A percentile compares a stretch with the other conserved stretches of the same genome.
These are phyloP conservation scores for Battus philenor DNA, from an alignment of 1,140 invertebrate genomes.

Conservation along the genomic window DNA sequence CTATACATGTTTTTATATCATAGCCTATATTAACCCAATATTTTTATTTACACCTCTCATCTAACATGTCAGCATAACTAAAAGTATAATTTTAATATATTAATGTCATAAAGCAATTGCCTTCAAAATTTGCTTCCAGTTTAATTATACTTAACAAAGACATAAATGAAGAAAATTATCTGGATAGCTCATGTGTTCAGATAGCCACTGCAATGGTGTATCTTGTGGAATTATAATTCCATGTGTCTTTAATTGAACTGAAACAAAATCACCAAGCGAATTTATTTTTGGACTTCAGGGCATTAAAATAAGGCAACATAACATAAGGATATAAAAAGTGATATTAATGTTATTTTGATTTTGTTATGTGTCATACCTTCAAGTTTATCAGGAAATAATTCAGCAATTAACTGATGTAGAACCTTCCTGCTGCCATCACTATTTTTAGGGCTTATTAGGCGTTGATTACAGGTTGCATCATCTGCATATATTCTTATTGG, in stretches of 20 bases:
- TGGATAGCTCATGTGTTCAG: conserved; percentile 97
- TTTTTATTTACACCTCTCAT: too few species aligned
- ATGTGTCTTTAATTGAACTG: conserved; percentile 90
- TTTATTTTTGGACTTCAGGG: too few species aligned
- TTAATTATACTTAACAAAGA: conserved; percentile 60
- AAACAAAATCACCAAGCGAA: conserved; percentile 63
- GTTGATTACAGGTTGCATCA: conserved; percentile 85
- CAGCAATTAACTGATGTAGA: conserved; percentile 82
- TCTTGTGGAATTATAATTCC: conserved; percentile 91
- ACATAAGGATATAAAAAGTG: too few species aligned
- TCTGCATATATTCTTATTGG: conserved; percentile 93
- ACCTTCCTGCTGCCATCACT: conserved; percentile 86
- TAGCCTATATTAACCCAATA: too few species aligned
- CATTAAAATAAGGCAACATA: too few species aligned
- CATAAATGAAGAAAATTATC: conserved; percentile 98
- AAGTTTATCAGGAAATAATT: conserved; percentile 81
- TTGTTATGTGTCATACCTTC: conserved; percentile 54
- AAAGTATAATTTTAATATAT: neutral
- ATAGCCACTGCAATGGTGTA: conserved; percentile 97
- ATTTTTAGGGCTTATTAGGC: conserved; percentile 84
- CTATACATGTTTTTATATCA: too few species aligned
- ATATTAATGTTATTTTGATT: too few species aligned
- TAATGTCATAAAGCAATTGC: neutral
- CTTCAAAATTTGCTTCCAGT: neutral
- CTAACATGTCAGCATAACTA: too few species aligned